Base-by-base conservation (phyloP, 2,888 invertebrate species). In the Zele albiditarsus region DNA sequence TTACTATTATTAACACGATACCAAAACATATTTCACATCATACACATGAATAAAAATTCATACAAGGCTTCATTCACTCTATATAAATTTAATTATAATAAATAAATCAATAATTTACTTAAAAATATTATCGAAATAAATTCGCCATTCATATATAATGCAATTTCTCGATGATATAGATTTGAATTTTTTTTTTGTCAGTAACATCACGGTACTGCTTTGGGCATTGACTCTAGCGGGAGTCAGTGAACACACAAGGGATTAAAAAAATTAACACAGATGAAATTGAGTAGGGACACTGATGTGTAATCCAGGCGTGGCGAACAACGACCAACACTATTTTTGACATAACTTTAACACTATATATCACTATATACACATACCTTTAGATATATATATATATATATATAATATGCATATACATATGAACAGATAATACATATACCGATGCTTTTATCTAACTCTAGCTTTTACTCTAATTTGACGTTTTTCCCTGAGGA, bases 241-340 rank as follows among this genome's bases (percentile, higher is more conserved):
- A 33, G 14, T 20, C 16, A 23, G 16, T 53, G 46, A 38, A 31
- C 10, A 23, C 69, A 60, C 58, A 6, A 25, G 62, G 38, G 53
- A 63, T 33, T 46, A 20, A 46, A 53, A 23, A 69, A 69, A 69
- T 74, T 68, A 74, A 69, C 49, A 33, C 62, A 31, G 62, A 69
- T 74, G 33, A 60, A 69, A 72, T 66, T 33, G 68, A 49, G 53
- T 27, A 16, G 33, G 27, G 16, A 57, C 3, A 25, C 57, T 27
- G 20, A 31, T 31, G 20, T 28, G 31, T 46, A 5, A n/a, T 46
- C 3, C 57, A 27, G 20, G 20, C 12, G 4, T 58, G 60, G 25
- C 3, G 4, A 3, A 12, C 60, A 28, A 58, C 16, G 2, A n/a
- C n/a, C 46, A 46, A 46, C n/a, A 6, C 16, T n/a, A n/a, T 46